Percentiles rank a stretch among this genome's conserved stretches.
These are phyloP conservation scores for Arrhopalites spinosus DNA, from an alignment of 2,888 invertebrate genomes.

Conservation along the genomic window DNA sequence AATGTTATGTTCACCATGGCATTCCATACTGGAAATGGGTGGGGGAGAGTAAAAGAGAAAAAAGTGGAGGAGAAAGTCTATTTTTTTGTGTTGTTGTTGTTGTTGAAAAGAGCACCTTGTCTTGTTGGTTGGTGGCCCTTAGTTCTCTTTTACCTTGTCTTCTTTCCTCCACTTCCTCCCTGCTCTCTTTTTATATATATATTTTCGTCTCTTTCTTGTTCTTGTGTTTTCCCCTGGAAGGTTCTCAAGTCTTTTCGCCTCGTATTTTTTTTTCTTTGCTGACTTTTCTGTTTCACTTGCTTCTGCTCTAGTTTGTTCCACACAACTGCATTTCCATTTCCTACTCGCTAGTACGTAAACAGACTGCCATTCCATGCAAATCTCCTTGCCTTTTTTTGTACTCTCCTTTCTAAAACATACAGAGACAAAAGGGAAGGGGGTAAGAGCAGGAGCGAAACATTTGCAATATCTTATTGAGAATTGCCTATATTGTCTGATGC, in stretches of 20 bases:
- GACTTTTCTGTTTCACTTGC: slow-evolving; percentile 4
- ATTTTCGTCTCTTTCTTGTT: neutral
- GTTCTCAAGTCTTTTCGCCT: neutral
- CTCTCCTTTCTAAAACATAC: neutral
- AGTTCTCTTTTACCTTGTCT: neutral
- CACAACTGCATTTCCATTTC: slow-evolving; percentile 23
- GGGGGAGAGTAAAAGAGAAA: neutral
- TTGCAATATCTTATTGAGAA: slow-evolving; percentile 3
- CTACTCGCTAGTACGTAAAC: neutral
- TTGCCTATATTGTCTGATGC: slow-evolving; percentile 4
- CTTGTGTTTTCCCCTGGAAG: neutral
- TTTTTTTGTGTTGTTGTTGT: neutral
- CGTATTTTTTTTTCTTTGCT: neutral
- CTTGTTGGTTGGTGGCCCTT: neutral
- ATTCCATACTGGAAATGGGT: neutral
- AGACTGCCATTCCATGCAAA: neutral
- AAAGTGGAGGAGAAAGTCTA: neutral
- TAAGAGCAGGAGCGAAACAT: neutral
- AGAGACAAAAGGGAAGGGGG: neutral
- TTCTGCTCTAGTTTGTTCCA: slow-evolving; percentile 22
- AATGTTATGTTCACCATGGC: neutral
- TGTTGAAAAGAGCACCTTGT: neutral
- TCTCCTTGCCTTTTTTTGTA: neutral
- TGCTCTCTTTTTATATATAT: neutral
- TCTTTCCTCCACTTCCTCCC: neutral